Base-by-base conservation (phyloP, 2,797 vertebrate species). In the Spea hammondii region DNA sequence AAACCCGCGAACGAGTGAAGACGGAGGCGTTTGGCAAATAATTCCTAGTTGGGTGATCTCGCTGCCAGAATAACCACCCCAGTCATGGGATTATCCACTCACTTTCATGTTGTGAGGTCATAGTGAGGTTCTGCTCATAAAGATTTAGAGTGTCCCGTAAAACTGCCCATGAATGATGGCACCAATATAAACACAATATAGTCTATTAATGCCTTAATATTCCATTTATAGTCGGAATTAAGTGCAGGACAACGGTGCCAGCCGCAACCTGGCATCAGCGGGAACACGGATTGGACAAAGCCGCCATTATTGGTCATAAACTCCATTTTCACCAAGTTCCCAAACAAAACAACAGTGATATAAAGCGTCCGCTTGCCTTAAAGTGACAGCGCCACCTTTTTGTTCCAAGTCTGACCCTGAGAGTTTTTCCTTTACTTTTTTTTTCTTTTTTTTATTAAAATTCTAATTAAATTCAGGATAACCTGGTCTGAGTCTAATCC, bases 41-140 rank as follows among this genome's bases (percentile, higher is more conserved):
- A 8, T 48, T 46, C 32, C 32, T 32, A 32, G 32, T 4, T 62
- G n/a, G 6, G n/a, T 62, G 4, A 6, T 6, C 14, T 62, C 59
- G n/a, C n/a, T 59, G 55, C 49, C 49, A 64, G 14, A 53, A n/a
- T 53, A 44, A 9, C 50, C 32, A 12, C n/a, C 46, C 53, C 13
- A 59, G 68, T 70, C 66, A 62, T 49, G 32, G 46, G 44, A 69
- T 69, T 48, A 46, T 62, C 53, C 46, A 44, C 1, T 14, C n/a
- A 49, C 55, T 60, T 72, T 49, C 17, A 13, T 65, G 2, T 12
- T 65, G 46, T 74, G 72, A 74, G 32, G 62, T 74, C 48, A 66
- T 65, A n/a, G 17, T 13, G 59, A 32, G 12, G 62, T 5, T 65
- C n/a, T 53, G 10, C n/a, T 70, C 14, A 12, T 49, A 70, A 51